A percentile compares a stretch with the other conserved stretches of the same genome.
Conservation (phyloP, 2,113 vertebrate genomes). For the Tauraco erythrolophus region DNA sequence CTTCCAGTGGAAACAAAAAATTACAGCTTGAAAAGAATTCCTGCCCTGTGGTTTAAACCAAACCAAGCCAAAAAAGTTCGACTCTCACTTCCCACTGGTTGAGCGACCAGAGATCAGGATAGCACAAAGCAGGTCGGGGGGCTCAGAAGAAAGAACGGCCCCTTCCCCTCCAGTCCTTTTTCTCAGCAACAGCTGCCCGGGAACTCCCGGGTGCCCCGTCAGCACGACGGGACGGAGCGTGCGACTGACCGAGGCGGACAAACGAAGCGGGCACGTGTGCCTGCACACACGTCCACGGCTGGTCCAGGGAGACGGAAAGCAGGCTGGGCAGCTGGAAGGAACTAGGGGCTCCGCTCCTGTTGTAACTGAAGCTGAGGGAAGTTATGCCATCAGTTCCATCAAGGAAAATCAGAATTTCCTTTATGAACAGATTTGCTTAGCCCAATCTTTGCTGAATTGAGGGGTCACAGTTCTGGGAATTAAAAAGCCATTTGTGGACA, state of each 20-base stretch:
- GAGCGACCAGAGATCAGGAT: too few species aligned
- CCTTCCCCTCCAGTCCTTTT: constrained; percentile 77
- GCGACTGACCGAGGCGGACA: neutral
- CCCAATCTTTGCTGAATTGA: neutral
- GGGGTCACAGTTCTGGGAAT: neutral
- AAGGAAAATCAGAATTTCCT: neutral
- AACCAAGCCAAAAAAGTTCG: neutral
- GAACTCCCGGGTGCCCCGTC: constrained; percentile 69
- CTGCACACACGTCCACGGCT: neutral
- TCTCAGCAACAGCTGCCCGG: constrained; percentile 81
- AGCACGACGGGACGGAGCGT: neutral
- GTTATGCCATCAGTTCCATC: neutral
- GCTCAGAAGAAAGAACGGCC: constrained; percentile 63
- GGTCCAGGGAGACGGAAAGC: neutral
- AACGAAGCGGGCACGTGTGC: neutral
- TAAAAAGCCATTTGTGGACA: neutral
- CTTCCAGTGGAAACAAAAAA: constrained; percentile 51
- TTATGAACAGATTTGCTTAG: neutral
- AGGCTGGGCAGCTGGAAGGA: neutral
- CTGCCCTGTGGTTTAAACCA: neutral
- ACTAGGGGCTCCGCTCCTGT: neutral
- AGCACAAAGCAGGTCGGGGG: constrained; percentile 38
- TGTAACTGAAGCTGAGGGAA: neutral
- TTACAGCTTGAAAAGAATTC: constrained; percentile 26
- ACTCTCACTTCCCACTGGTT: neutral